Base-by-base conservation (phyloP, 2,888 invertebrate genomes). In the Stenoptilia bipunctidactyla region DNA sequence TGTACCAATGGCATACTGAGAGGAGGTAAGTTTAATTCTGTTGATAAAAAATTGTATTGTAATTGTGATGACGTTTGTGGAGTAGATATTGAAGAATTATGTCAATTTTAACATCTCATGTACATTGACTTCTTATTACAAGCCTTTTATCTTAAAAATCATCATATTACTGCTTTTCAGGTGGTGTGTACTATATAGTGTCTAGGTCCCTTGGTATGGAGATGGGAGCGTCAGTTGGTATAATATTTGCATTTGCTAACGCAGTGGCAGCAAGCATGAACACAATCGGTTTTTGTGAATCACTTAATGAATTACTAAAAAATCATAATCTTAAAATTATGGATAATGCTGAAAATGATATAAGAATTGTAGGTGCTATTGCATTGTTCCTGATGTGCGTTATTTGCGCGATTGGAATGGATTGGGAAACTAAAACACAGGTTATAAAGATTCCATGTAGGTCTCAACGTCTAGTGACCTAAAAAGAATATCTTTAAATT, bases 1-100 rank as follows among this genome's bases (percentile, higher is more conserved):
- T 89, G 90, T 66, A 96, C 96, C 49, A 97, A 97, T 79, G 96
- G 96, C 40, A 92, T 94, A 80, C 93, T 96, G 42, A 93, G 93
- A 87, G 95, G 95, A 85, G 96, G 93, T 92, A 82, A 76, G 82
- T 6, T 20, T 33, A 13, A n/a, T n/a, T n/a, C n/a, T n/a, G n/a
- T n/a, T n/a, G n/a, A n/a, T n/a, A n/a, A n/a, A n/a, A n/a, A n/a
- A n/a, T n/a, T n/a, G n/a, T n/a, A n/a, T n/a, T n/a, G n/a, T n/a
- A n/a, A n/a, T n/a, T n/a, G n/a, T n/a, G n/a, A n/a, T n/a, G n/a
- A n/a, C n/a, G n/a, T n/a, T n/a, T n/a, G n/a, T n/a, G n/a, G n/a
- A n/a, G n/a, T n/a, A n/a, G n/a, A n/a, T n/a, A n/a, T n/a, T n/a
- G n/a, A n/a, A n/a, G n/a, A n/a, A n/a, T n/a, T n/a, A n/a, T n/a